Evolutionary conservation across 2,113 vertebrate genomes (phyloP).

Genomic region (Laticauda colubrina): DNA sequence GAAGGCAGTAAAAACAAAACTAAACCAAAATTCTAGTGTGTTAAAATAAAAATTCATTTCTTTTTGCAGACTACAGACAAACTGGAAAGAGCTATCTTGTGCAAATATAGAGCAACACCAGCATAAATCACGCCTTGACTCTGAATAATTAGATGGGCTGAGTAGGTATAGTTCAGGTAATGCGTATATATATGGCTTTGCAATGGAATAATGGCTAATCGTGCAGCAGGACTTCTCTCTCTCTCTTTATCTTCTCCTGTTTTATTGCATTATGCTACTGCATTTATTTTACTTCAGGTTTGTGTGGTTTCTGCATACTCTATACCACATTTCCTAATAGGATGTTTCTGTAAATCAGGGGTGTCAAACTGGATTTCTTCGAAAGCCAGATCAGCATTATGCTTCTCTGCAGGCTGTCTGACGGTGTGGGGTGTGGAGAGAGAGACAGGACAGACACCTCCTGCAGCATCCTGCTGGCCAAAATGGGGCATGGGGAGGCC

Average conservation of each 20-base stretch:
- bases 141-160: not conserved
- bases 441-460: too few species aligned
- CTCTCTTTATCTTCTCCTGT: not conserved
- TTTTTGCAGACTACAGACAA: not conserved
- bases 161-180: not conserved
- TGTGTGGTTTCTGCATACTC: not conserved
- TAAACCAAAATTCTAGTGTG: not conserved
- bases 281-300: not conserved
- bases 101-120: not conserved
- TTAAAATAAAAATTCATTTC: not conserved
- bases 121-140: not conserved
- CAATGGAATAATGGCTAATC: not conserved
- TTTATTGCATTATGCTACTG: not conserved
- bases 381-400: too few species aligned
- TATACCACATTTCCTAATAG: not conserved
- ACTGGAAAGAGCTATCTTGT: not conserved
- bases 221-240: not conserved
- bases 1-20: not conserved
- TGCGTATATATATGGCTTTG: not conserved
- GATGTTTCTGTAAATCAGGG: not conserved
- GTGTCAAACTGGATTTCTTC: too few species aligned
- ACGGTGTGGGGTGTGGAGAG: too few species aligned
- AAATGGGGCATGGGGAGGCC: too few species aligned
- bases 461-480: too few species aligned
- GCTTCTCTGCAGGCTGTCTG: too few species aligned